These are phyloP conservation scores for Procambarus clarkii DNA, from an alignment of 1,140 invertebrate species.

Conservation along the genomic window DNA sequence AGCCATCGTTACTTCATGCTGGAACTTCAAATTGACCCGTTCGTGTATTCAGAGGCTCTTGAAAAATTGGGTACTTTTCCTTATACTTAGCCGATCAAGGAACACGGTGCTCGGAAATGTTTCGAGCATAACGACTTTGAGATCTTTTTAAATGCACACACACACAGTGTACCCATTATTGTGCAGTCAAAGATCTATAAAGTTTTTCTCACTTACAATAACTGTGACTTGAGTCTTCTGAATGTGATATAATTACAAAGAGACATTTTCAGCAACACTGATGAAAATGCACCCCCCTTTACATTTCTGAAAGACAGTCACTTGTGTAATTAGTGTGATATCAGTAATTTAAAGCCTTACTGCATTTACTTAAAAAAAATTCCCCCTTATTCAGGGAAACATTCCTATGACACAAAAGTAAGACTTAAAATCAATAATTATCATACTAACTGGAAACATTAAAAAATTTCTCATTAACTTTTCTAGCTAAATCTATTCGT, in stretches of 20 bases:
- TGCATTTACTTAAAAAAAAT: not conserved
- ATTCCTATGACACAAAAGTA: not conserved
- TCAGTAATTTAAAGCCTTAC: not conserved
- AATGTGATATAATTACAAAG: not conserved
- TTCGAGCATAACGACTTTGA: too few relatives aligned
- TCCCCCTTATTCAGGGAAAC: not conserved
- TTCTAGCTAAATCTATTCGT: slow-evolving; percentile 51
- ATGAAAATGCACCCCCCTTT: not conserved
- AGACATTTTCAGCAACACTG: not conserved
- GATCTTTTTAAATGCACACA: not conserved
- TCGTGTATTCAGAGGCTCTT: not conserved
- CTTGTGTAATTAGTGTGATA: not conserved
- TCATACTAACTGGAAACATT: slow-evolving; percentile 5
- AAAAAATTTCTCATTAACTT: not conserved
- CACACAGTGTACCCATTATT: not conserved
- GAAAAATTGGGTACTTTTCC: too few relatives aligned
- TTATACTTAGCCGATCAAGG: too few relatives aligned
- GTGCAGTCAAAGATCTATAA: slow-evolving; percentile 3
- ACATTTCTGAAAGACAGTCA: not conserved
- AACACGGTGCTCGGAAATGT: too few relatives aligned
- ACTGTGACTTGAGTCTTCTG: not conserved
- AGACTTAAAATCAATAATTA: not conserved
- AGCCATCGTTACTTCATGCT: slow-evolving; percentile 18
- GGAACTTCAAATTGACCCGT: not conserved
- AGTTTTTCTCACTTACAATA: not conserved